Conservation (phyloP, 35 echinoderm and acorn worm genomes). For the Nesometra sesokonis region DNA sequence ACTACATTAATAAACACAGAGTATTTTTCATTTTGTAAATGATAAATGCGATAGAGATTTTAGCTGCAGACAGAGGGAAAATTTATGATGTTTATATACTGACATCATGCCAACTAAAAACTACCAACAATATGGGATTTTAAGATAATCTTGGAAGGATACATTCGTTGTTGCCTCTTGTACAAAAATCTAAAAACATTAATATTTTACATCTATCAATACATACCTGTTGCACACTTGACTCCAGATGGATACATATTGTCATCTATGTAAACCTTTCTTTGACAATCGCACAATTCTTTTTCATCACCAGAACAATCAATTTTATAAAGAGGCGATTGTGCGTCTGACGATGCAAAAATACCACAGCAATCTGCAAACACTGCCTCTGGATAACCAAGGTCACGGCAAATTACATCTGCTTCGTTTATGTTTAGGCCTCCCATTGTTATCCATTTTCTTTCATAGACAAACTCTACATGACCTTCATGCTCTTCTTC, state of each 20-base stretch:
- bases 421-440: not conserved
- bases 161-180: too few species aligned
- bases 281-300: not conserved
- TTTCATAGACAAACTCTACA: not conserved
- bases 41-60: not conserved
- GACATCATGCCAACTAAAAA: too few species aligned
- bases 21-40: too few species aligned
- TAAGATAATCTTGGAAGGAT: too few species aligned
- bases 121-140: too few species aligned
- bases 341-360: not conserved
- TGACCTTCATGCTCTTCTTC: not conserved
- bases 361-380: not conserved
- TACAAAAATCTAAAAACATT: too few species aligned
- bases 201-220: not conserved
- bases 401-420: not conserved
- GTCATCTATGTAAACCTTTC: not conserved
- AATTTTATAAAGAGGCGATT: not conserved
- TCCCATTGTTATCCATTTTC: not conserved
- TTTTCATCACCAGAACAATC: not conserved
- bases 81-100: too few species aligned
- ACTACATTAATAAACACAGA: too few species aligned
- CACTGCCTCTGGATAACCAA: not conserved
- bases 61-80: too few species aligned
- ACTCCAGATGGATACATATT: not conserved
- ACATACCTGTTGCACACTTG: not conserved